Base-by-base conservation (phyloP, 2,113 vertebrate genomes). In the Nycticryphes semicollaris region DNA sequence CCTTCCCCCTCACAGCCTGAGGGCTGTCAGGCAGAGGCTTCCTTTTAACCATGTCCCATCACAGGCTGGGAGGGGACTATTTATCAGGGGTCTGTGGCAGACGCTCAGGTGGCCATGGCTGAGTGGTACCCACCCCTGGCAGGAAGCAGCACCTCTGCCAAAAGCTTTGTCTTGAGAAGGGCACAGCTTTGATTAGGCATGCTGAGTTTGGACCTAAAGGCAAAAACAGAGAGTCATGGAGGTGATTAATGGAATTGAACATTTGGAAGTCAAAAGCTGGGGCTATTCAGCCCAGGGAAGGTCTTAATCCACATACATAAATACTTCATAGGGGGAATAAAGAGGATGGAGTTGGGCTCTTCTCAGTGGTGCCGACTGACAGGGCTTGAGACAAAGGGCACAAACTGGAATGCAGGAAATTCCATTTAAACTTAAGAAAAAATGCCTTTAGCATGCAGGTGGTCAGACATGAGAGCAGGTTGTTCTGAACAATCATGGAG, bases 401-500 rank as follows among this genome's bases (percentile, higher is more conserved):
- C 63, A 12, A 24, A n/a, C 17, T 19, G 47, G 89, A 91, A 33
- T 0, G 1, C 17, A 27, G 39, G 48, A 59, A 57, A 75, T 74
- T 53, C 33, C 9, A 16, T 31, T 76, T 35, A 77, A 80, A 64
- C 4, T 1, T 27, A 14, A 31, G 18, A 31, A 74, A 30, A 54
- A 51, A 50, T 19, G 10, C 12, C 7, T 54, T 37, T 31, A n/a
- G 22, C 3, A 3, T 17, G 43, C 1, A 1, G 13, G 51, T 54
- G 23, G 9, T 8, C 1, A 4, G 23, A 25, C 3, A 2, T 22
- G n/a, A 31, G 17, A 83, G 21, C 31, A 43, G n/a, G 23, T n/a
- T 64, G 62, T 19, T 20, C 30, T 75, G 51, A n/a, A 33, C 0
- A 2, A 37, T 14, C 0, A 0, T 0, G 1, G 28, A 3, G 0